Percentiles rank a stretch among this genome's conserved stretches.
Conservation (phyloP, 2,888 invertebrate species). For the Hoplodrina ambigua region DNA sequence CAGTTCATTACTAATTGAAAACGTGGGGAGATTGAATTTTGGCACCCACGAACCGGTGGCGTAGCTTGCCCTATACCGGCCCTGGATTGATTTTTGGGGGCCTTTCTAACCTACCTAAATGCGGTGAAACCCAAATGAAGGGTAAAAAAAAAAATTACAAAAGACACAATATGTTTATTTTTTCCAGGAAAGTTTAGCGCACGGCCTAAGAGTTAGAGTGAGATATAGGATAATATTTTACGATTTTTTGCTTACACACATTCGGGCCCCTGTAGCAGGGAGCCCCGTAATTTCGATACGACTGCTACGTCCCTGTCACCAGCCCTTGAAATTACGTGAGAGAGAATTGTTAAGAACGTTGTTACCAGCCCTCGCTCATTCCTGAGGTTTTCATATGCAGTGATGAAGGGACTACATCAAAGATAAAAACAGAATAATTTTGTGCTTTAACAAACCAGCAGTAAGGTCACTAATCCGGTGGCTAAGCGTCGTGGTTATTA, state of each 20-base stretch:
- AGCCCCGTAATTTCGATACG: too few relatives aligned
- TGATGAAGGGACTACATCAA: neutral
- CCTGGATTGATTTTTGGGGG: too few relatives aligned
- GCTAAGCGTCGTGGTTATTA: slow-evolving; percentile 2
- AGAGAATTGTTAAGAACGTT: slow-evolving; percentile 28
- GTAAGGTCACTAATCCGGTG: slow-evolving; percentile 27
- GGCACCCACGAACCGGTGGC: neutral
- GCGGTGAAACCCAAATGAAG: too few relatives aligned
- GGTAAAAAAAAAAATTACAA: too few relatives aligned
- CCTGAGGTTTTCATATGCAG: neutral
- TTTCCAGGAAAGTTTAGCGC: too few relatives aligned
- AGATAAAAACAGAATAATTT: slow-evolving; percentile 4
- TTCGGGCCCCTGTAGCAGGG: too few relatives aligned
- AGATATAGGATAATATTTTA: too few relatives aligned
- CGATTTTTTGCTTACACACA: too few relatives aligned
- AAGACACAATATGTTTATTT: too few relatives aligned
- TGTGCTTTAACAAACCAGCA: slow-evolving; percentile 12
- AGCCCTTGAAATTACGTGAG: slow-evolving; percentile 6
- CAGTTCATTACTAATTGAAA: slow-evolving; percentile 31
- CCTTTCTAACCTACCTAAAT: too few relatives aligned
- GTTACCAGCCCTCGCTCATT: slow-evolving; percentile 8
- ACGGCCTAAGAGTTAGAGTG: too few relatives aligned
- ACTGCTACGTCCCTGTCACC: too few relatives aligned
- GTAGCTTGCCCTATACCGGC: neutral
- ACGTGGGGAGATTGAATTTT: neutral